Evolutionary conservation across 2,888 invertebrate species (phyloP).

Genomic region (Conus canariensis): DNA sequence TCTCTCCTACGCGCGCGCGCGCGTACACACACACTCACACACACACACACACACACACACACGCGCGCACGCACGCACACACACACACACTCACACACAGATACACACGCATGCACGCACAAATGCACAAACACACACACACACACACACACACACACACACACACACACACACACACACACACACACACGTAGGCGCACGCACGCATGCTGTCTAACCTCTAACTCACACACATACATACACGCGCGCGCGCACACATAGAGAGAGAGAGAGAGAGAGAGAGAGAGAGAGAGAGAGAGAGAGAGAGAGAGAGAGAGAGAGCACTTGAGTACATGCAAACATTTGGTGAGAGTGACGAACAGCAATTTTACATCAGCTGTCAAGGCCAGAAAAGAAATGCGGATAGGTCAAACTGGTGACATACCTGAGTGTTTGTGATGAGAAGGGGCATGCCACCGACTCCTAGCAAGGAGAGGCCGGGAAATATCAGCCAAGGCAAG

Average conservation of each 20-base stretch:
- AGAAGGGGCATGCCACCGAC: slow-evolving; percentile 65
- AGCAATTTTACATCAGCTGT: too few relatives aligned
- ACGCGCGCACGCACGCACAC: background rate
- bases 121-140: background rate
- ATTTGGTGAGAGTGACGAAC: too few relatives aligned
- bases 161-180: slow-evolving; percentile 18
- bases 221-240: background rate
- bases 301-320: too few relatives aligned
- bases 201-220: background rate
- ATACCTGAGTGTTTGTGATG: slow-evolving; percentile 67
- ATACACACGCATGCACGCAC: background rate
- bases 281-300: too few relatives aligned
- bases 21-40: background rate
- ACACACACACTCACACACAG: slow-evolving; percentile 30
- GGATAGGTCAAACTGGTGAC: background rate
- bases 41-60: slow-evolving; percentile 5
- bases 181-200: slow-evolving; percentile 20
- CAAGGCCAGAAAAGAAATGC: too few relatives aligned
- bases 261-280: too few relatives aligned
- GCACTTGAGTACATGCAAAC: too few relatives aligned
- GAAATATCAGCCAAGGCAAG: slow-evolving; percentile 65
- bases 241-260: background rate
- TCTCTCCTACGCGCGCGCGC: background rate
- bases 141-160: slow-evolving; percentile 7
- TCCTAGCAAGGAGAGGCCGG: slow-evolving; percentile 64